Percentiles rank a stretch among this genome's conserved stretches.
phyloP scores from a whole-genome alignment of 2,888 invertebrate species.

The Ptychoptera contaminata region DNA sequence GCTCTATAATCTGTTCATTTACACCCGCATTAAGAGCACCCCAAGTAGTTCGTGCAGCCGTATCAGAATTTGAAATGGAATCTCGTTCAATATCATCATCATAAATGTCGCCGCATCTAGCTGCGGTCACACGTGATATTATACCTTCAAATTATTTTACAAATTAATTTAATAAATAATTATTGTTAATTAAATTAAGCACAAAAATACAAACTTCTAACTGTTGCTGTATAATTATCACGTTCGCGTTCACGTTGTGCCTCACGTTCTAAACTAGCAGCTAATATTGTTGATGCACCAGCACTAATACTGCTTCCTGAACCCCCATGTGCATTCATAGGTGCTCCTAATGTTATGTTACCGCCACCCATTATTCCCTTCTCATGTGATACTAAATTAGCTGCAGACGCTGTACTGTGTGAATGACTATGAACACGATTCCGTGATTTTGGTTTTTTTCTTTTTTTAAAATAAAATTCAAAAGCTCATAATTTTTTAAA shows the following conservation, averaged over 20 bases:
- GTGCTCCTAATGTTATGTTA: constrained; percentile 24
- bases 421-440: constrained; percentile 29
- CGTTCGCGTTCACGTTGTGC: constrained; percentile 27
- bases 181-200: neutral
- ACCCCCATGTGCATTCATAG: constrained; percentile 28
- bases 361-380: constrained; percentile 19
- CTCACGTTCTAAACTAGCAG: constrained; percentile 34
- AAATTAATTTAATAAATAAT: neutral
- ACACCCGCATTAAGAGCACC: constrained; percentile 32
- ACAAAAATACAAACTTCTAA: constrained; percentile 34
- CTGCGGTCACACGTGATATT: constrained; percentile 29
- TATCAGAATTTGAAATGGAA: constrained; percentile 21
- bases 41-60: constrained; percentile 18
- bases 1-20: constrained; percentile 31
- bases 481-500: constrained; percentile 3
- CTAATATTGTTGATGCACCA: constrained; percentile 43
- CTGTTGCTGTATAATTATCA: constrained; percentile 36
- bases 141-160: constrained; percentile 24
- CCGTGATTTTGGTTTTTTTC: constrained; percentile 21
- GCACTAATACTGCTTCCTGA: constrained; percentile 39
- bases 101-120: constrained; percentile 23
- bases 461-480: constrained; percentile 7
- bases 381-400: constrained; percentile 27
- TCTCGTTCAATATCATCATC: constrained; percentile 31
- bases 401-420: constrained; percentile 27